Evolutionary conservation across 1,140 invertebrate species (phyloP), one percentile per base, ranked within the genome.

Genomic region (Chironomus striatipennis): DNA sequence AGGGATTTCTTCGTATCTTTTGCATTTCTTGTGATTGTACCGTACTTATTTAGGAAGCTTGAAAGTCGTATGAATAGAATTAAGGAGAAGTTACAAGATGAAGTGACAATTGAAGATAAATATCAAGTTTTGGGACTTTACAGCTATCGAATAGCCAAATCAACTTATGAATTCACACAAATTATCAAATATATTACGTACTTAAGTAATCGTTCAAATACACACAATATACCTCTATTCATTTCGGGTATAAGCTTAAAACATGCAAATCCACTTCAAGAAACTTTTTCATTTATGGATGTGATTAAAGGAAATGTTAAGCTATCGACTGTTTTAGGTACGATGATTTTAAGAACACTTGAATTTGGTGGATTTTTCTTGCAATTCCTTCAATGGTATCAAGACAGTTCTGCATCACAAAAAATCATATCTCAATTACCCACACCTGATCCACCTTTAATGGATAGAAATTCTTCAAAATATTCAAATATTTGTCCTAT

Each of bases 371-470:
- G 79, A 34, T 81, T 81, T 21, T 81, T 81, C 42, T 75, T 81
- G 43, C 81, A 81, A 75, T 81, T 81, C n/a, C 77, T 81, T 1
- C 81, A 81, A 24, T 81, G 81, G 81, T 81, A 79, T 80, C 81
- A 81, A 74, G 80, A 80, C 2, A 80, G 79, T 70, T 70, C 65
- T 81, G 70, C 76, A 79, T 0, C 77, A 79, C 0, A 81, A 80
- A 73, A 75, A 81, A 0, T 80, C 79, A 2, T 79, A 78, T 8
- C 75, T 80, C 7, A 75, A 79, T 17, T 80, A 79, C 74, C 81
- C 79, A 0, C 73, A 77, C 9, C 75, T 79, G 1, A 74, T 43
- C 42, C 64, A 21, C 70, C 75, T 42, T 73, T 74, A 2, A 70
- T 78, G 42, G 67, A 75, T 77, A 0, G 73, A 75, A 47, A 74